These are phyloP conservation scores for Troglohyphantes excavatus DNA, from an alignment of 2,888 invertebrate genomes.

Conservation along the genomic window DNA sequence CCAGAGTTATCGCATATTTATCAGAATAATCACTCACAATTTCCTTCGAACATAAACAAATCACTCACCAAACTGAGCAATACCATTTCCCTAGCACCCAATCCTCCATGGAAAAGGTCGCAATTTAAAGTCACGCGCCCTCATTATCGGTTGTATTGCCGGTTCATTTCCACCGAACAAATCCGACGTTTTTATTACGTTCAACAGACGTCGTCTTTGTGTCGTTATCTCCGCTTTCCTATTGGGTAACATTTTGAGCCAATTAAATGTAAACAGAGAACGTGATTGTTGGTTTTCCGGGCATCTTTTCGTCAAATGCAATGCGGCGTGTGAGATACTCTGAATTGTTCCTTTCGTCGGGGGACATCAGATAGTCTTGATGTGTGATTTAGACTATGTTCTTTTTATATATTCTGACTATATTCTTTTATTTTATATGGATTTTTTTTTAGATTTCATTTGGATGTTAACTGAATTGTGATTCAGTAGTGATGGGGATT, in stretches of 20 bases:
- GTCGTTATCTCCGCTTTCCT: background rate
- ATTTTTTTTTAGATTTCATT: no score
- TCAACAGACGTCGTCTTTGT: conserved; percentile 53
- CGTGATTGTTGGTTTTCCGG: conserved; percentile 36
- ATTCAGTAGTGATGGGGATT: no score
- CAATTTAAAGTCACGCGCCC: conserved; percentile 27
- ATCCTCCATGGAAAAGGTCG: background rate
- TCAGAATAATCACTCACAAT: no score
- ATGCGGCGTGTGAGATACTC: conserved; percentile 25
- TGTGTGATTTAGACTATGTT: conserved; percentile 7
- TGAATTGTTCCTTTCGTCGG: conserved; percentile 27
- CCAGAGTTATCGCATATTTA: no score
- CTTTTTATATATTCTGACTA: background rate
- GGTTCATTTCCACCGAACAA: conserved; percentile 42
- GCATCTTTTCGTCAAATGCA: background rate
- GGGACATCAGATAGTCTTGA: conserved; percentile 39
- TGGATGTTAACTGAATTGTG: background rate
- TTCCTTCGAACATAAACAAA: no score
- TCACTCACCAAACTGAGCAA: no score
- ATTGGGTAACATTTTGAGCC: conserved; percentile 8
- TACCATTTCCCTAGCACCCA: background rate
- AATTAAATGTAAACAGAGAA: conserved; percentile 65
- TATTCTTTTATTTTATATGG: background rate
- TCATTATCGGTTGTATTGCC: conserved; percentile 40
- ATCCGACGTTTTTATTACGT: conserved; percentile 61